Evolutionary conservation across 2,888 invertebrate genomes (phyloP).

Genomic region (Artemia sinica): DNA sequence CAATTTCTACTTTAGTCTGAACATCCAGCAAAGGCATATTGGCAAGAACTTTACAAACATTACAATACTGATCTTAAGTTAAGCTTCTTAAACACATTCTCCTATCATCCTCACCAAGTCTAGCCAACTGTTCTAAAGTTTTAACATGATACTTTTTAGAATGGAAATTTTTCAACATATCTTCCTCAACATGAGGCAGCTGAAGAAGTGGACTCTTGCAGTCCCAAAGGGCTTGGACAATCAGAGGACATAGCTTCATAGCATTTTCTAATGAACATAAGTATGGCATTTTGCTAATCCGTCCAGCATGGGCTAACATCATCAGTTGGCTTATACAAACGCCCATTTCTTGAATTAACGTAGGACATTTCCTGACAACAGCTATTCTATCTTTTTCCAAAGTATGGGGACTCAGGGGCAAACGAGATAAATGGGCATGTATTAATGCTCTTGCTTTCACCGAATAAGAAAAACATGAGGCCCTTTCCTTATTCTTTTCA

Average conservation of each 20-base stretch:
- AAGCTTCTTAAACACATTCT: constrained; percentile 62
- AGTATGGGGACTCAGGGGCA: constrained; percentile 47
- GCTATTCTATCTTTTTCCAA: constrained; percentile 67
- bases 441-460: constrained; percentile 67
- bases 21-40: constrained; percentile 86
- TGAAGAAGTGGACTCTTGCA: constrained; percentile 83
- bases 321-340: constrained; percentile 85
- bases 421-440: constrained; percentile 84
- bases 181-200: constrained; percentile 77
- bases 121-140: constrained; percentile 75
- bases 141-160: constrained; percentile 71
- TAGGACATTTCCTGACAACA: constrained; percentile 74
- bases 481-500: constrained; percentile 89
- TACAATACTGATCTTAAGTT: constrained; percentile 72
- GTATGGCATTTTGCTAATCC: constrained; percentile 62
- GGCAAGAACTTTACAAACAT: constrained; percentile 77
- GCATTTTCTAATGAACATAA: constrained; percentile 92
- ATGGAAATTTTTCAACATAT: constrained; percentile 67
- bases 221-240: constrained; percentile 92
- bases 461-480: constrained; percentile 78
- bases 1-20: constrained; percentile 80
- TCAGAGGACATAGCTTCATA: constrained; percentile 91
- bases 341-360: constrained; percentile 91
- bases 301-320: constrained; percentile 68
- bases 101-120: constrained; percentile 73